Evolutionary conservation across 1,140 invertebrate species (phyloP), one percentile per base, ranked within the genome.

Genomic region (Drosophila kanapiae): DNA sequence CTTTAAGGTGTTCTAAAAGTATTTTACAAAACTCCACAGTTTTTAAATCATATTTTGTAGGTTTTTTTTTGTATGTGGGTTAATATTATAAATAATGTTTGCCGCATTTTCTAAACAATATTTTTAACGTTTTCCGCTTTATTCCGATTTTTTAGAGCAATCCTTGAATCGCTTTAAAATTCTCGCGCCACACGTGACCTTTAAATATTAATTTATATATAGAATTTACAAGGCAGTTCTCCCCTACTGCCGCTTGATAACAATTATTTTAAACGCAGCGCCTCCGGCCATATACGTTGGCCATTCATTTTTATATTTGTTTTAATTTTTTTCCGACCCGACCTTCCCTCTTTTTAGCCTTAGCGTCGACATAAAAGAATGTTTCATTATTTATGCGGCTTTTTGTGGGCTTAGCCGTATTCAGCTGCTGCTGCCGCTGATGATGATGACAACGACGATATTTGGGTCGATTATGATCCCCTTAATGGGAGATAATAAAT

Each of bases 301-400:
- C 69, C 62, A 85, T 78, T 74, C 71, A 78, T 86, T 81, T 84
- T 74, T 67, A 80, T 80, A 80, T 79, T 72, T 65, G 67, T 83
- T 68, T 79, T 60, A 65, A 64, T 40, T 75, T 65, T 45, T 49
- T 48, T 68, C 14, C 40, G 13, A 13, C 1, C 38, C 62, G 18
- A 53, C 18, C 64, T 77, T 48, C 42, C 23, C 3, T 23, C 23
- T 23, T 51, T 45, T 83, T 54, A 18, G 35, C 49, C 54, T 49
- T 47, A 54, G 62, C 53, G 75, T 51, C 71, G 48, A 76, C 72
- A 67, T 54, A 63, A 80, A 77, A 68, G 54, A 75, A 77, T 78
- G 56, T 57, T 80, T 56, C 77, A 77, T 80, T 80, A 78, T 75
- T 78, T 75, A 86, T 86, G 82, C 58, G 78, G 69, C 57, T 85